Base-by-base conservation (phyloP, 2,888 invertebrate genomes). In the Diarsia dahlii region DNA sequence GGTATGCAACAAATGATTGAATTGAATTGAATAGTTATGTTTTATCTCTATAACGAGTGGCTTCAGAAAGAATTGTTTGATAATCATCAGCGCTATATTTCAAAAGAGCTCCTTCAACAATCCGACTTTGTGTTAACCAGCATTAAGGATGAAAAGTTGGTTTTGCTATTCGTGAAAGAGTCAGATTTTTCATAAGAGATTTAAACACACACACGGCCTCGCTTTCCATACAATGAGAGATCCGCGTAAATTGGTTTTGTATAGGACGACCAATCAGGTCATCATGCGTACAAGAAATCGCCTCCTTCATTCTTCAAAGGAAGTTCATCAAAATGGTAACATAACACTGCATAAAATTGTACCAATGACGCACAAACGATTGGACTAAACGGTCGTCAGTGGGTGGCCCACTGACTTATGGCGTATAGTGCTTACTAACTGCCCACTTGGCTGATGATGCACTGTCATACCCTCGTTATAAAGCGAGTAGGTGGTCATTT, bases 331-430 rank as follows among this genome's bases (percentile, higher is more conserved):
- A 72, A 71, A 48, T 48, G 3, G 74, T 76, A 84, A 84, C 72
- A 20, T 45, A 63, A 82, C 46, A 71, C 79, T 74, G 62, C 60
- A 81, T 72, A 76, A 82, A 87, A 86, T 88, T 82, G 82, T 80
- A 78, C 69, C 65, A 69, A 77, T 89, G 90, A 89, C 90, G 85
- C 91, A 91, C 73, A 75, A 62, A 74, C 81, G 86, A 92, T 91
- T 91, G 85, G 72, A 83, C 84, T 85, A 89, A 90, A 90, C 88
- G 85, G 85, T 76, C 77, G 20, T 56, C 50, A 76, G 86, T 89
- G 88, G 86, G 88, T 85, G 86, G 84, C 23, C 45, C 45, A 34
- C 71, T 87, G 78, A 82, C 76, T 87, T 85, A 87, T 80, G 78
- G 67, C 50, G 58, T 72, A 76, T 63, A 72, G 50, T 69, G 56